A percentile compares a stretch with the other conserved stretches of the same genome.
phyloP scores from a whole-genome alignment of 2,888 invertebrate genomes.

The Vesta saturnalis region DNA sequence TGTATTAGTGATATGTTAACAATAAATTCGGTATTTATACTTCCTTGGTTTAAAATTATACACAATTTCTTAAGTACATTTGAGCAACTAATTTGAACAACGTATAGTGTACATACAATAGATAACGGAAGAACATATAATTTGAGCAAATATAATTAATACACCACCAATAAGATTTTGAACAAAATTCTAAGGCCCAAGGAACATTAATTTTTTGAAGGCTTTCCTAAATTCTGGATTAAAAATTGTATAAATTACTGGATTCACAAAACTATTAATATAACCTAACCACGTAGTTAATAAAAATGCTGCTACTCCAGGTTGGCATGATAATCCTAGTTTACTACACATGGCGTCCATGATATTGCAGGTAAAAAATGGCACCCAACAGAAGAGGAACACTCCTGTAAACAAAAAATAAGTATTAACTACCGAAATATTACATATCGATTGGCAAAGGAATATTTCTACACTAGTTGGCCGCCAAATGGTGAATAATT shows the following conservation, averaged over 20 bases:
- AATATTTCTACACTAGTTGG: no score
- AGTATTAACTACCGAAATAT: background rate
- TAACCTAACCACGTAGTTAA: conserved; percentile 98
- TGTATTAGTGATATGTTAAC: conserved; percentile 55
- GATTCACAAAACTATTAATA: conserved; percentile 94
- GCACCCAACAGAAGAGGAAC: conserved; percentile 98
- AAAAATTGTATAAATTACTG: conserved; percentile 94
- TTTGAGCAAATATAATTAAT: conserved; percentile 46
- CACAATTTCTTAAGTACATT: background rate
- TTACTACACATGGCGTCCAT: conserved; percentile 96
- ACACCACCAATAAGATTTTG: background rate
- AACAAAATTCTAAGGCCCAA: conserved; percentile 61
- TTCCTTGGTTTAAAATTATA: conserved; percentile 23
- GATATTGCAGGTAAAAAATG: conserved; percentile 98
- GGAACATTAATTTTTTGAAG: conserved; percentile 90
- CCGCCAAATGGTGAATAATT: no score
- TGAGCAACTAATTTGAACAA: conserved; percentile 29
- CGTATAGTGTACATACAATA: conserved; percentile 11
- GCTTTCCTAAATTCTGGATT: conserved; percentile 99
- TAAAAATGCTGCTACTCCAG: conserved; percentile 90
- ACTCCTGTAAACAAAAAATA: conserved; percentile 80
- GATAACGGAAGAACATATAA: conserved; percentile 16
- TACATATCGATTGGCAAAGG: no score
- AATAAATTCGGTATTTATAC: conserved; percentile 56
- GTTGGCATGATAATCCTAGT: conserved; percentile 78